Conservation (phyloP, 2,113 vertebrate species). For the Orthonyx spaldingii region DNA sequence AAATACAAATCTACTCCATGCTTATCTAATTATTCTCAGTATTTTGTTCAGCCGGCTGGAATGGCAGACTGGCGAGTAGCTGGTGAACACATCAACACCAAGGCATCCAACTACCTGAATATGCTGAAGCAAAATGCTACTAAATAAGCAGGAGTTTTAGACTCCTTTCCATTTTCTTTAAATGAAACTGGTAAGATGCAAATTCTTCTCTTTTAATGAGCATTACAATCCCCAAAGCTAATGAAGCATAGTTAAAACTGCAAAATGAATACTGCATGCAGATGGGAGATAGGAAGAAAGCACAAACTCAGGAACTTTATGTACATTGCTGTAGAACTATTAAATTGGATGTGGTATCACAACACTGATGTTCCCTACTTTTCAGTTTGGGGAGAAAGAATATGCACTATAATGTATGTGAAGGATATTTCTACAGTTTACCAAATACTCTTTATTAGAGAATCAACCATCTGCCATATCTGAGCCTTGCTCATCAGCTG, state of each 20-base stretch:
- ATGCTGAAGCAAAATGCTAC: background rate
- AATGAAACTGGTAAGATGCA: background rate
- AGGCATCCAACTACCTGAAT: background rate
- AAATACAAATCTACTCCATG: background rate
- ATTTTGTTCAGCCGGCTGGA: background rate
- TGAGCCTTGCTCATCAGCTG: constrained; percentile 53
- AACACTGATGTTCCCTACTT: background rate
- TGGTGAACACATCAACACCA: background rate
- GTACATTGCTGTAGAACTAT: background rate
- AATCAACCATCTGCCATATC: constrained; percentile 44
- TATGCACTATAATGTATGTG: background rate
- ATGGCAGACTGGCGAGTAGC: background rate
- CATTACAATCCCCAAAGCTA: constrained; percentile 27
- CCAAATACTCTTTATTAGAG: constrained; percentile 32
- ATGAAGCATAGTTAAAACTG: constrained; percentile 18
- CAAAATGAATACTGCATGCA: constrained; percentile 40
- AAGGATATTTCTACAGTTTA: constrained; percentile 29
- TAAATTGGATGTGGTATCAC: background rate
- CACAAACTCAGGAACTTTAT: constrained; percentile 1
- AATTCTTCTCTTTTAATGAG: constrained; percentile 13
- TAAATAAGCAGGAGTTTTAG: background rate
- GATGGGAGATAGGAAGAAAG: constrained; percentile 37
- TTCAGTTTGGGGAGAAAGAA: background rate
- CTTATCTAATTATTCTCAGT: background rate
- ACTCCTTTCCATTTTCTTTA: background rate